Base-by-base conservation (phyloP, 1,140 invertebrate genomes). In the Drosophila baimaii region DNA sequence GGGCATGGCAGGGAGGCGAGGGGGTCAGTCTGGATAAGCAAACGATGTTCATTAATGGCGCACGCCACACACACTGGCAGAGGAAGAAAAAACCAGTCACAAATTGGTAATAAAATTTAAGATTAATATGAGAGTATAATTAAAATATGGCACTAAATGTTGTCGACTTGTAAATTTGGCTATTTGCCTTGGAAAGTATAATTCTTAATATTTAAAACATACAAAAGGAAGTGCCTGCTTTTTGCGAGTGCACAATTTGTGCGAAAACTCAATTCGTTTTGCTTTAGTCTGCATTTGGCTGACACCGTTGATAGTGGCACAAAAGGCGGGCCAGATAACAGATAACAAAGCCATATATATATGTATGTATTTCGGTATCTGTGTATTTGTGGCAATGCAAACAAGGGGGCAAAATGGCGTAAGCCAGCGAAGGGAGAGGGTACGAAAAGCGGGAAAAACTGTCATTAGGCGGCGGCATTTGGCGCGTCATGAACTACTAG, bases 41-140 rank as follows among this genome's bases (percentile, higher is more conserved):
- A 85, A 85, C 79, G 83, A 72, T 76, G 83, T 86, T 82, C 82
- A 86, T 86, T 86, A 86, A 88, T 82, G 82, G 79, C 82, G 83
- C 83, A 86, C 82, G 82, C 83, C 79, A 86, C 51, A 70, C 52
- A 58, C 65, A 35, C 21, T 23, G 10, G 15, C 13, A 21, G 17
- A 33, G 49, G 2, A 17, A 0, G 2, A 10, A 33, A 70, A 17
- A 31, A n/a, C 3, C 0, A 33, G 29, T 33, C 2, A 9, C 7
- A 2, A 33, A 13, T 13, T 13, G 3, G 17, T 9, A 9, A 31
- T 8, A 21, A 21, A 25, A 10, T 47, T 2, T 27, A n/a, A 13
- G 9, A 47, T 1, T 10, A 46, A 47, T 25, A 2, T 10, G 2
- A n/a, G n/a, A n/a, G n/a, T n/a, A 23, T 15, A 5, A 23, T 9